These are phyloP conservation scores for Cyclina sinensis DNA, from an alignment of 1,140 invertebrate genomes.

Conservation along the genomic window DNA sequence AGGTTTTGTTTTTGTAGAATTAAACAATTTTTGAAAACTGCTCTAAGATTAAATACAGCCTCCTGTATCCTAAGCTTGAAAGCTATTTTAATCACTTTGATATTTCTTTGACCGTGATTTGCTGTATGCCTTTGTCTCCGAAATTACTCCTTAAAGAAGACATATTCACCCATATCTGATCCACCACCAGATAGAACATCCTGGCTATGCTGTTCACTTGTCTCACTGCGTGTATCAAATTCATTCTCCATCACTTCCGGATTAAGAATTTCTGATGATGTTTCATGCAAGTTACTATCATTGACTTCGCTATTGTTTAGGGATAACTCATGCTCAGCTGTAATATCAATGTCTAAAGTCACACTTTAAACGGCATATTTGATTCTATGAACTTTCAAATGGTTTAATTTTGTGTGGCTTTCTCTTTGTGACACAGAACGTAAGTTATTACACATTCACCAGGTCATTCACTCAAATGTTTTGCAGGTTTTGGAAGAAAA, in stretches of 20 bases:
- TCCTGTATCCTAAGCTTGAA: too few relatives aligned
- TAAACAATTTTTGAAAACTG: too few relatives aligned
- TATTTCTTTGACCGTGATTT: too few relatives aligned
- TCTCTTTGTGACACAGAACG: background rate
- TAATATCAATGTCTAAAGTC: background rate
- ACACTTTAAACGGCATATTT: background rate
- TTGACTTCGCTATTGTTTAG: slow-evolving; percentile 52
- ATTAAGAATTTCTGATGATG: slow-evolving; percentile 68
- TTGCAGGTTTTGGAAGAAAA: background rate
- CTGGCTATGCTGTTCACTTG: slow-evolving; percentile 67
- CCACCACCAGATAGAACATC: slow-evolving; percentile 48
- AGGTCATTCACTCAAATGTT: too few relatives aligned
- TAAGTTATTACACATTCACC: background rate
- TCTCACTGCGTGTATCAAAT: slow-evolving; percentile 84
- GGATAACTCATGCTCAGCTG: slow-evolving; percentile 44
- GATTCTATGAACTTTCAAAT: background rate
- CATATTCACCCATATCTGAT: slow-evolving; percentile 61
- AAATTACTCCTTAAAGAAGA: background rate
- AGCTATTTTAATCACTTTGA: too few relatives aligned
- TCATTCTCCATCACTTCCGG: slow-evolving; percentile 74
- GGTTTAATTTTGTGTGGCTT: background rate
- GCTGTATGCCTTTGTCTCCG: too few relatives aligned
- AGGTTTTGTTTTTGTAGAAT: too few relatives aligned
- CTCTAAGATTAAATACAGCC: too few relatives aligned
- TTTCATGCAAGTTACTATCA: slow-evolving; percentile 59